Evolutionary conservation across 2,797 vertebrate species (phyloP).

Genomic region (Chanos chanos): DNA sequence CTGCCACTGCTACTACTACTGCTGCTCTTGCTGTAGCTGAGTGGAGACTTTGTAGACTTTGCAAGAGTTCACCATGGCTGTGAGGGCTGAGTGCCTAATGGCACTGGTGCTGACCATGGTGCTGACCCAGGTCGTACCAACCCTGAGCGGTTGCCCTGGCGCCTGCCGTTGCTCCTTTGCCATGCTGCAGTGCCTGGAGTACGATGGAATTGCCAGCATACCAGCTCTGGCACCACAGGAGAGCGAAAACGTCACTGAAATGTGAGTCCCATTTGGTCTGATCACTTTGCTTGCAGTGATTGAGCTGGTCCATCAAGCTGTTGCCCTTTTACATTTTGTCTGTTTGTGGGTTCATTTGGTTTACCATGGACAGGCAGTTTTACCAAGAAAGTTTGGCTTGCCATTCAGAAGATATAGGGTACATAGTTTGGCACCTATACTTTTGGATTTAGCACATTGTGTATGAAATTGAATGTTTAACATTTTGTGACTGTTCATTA

Average conservation of each 20-base stretch:
- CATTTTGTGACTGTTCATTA: too few species aligned
- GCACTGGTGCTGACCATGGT: conserved; percentile 50
- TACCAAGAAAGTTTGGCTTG: too few species aligned
- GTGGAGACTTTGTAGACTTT: conserved; percentile 37
- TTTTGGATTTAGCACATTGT: too few species aligned
- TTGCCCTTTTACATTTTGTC: too few species aligned
- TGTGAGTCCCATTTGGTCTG: conserved; percentile 68
- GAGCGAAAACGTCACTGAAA: conserved; percentile 78
- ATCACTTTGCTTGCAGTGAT: neutral
- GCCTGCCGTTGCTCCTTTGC: conserved; percentile 70
- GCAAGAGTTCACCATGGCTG: conserved; percentile 57
- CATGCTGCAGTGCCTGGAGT: conserved; percentile 70
- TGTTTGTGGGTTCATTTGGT: too few species aligned
- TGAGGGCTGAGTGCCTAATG: conserved; percentile 37
- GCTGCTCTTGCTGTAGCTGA: conserved; percentile 12
- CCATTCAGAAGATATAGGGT: too few species aligned
- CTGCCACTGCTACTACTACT: neutral
- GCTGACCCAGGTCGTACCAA: conserved; percentile 51
- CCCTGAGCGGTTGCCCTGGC: conserved; percentile 60
- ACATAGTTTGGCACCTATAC: too few species aligned
- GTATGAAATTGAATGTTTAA: too few species aligned
- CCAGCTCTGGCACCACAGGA: conserved; percentile 64
- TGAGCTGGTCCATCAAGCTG: neutral
- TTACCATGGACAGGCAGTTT: too few species aligned
- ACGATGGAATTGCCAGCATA: conserved; percentile 59